phyloP scores from a whole-genome alignment of 2,888 invertebrate genomes.

The Pachycephus smyrnensis region DNA sequence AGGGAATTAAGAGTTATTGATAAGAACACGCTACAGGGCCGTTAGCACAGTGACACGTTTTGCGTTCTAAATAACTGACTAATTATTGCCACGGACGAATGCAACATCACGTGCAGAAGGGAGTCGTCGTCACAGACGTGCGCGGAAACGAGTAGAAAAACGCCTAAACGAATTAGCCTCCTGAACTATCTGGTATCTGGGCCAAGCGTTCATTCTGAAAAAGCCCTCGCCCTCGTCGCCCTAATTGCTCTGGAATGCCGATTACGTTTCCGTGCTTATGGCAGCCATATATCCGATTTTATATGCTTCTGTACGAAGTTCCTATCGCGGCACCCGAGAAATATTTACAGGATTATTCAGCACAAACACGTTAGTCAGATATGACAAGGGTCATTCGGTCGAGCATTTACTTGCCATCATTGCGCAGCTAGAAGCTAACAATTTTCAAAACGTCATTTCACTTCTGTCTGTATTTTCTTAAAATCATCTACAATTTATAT shows the following conservation, averaged over 20 bases:
- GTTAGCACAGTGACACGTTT: background rate
- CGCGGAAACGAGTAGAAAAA: background rate
- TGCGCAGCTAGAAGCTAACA: too few species aligned
- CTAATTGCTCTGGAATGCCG: conserved; percentile 46
- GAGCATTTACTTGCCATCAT: too few species aligned
- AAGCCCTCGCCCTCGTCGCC: conserved; percentile 25
- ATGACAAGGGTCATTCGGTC: too few species aligned
- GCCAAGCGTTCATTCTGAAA: background rate
- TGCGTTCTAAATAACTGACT: background rate
- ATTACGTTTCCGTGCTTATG: background rate
- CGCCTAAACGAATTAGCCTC: background rate
- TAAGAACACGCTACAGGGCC: background rate
- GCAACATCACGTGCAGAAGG: background rate
- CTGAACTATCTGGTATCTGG: background rate
- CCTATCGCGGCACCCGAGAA: background rate
- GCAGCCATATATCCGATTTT: background rate
- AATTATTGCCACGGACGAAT: background rate
- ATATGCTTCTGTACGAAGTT: background rate
- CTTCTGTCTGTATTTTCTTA: too few species aligned
- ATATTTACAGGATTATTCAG: background rate
- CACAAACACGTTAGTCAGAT: background rate
- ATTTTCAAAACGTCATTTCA: too few species aligned
- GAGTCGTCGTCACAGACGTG: background rate
- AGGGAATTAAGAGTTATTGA: background rate
- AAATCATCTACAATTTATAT: too few species aligned